These are phyloP conservation scores for Lanius collurio DNA, from an alignment of 2,113 vertebrate species.

Conservation along the genomic window DNA sequence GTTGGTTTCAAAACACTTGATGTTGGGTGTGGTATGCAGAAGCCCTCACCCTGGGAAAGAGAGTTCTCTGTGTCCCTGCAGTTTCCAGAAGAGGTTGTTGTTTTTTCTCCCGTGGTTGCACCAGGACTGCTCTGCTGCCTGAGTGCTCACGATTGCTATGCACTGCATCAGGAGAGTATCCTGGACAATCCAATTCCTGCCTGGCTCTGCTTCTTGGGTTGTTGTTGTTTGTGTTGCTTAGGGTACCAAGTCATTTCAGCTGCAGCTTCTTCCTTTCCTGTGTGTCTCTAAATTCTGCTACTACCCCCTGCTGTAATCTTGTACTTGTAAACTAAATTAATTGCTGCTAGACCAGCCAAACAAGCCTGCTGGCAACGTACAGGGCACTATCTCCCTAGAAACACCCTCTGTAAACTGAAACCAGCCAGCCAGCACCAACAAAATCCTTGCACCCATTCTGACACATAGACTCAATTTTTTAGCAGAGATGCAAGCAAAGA, in stretches of 20 bases:
- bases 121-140: not conserved
- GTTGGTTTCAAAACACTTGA: conserved; percentile 67
- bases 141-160: not conserved
- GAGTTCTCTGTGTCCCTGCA: not conserved
- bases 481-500: not conserved
- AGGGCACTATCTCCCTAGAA: conserved; percentile 7
- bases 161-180: not conserved
- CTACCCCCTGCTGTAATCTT: conserved; percentile 44
- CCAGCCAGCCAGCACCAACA: not conserved
- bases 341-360: conserved; percentile 15
- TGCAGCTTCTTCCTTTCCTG: not conserved
- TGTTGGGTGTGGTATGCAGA: conserved; percentile 58
- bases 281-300: conserved; percentile 18
- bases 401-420: conserved; percentile 36
- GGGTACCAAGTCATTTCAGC: conserved; percentile 34
- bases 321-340: not conserved
- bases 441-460: conserved; percentile 11
- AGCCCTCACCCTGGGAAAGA: conserved; percentile 44
- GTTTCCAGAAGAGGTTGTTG: not conserved
- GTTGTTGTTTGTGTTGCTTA: conserved; percentile 67
- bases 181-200: conserved; percentile 6
- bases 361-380: not conserved
- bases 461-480: not conserved
- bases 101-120: not conserved
- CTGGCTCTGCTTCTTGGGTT: conserved; percentile 8